Conservation (phyloP, 1,140 invertebrate species). For the Brachystomella parvula region DNA sequence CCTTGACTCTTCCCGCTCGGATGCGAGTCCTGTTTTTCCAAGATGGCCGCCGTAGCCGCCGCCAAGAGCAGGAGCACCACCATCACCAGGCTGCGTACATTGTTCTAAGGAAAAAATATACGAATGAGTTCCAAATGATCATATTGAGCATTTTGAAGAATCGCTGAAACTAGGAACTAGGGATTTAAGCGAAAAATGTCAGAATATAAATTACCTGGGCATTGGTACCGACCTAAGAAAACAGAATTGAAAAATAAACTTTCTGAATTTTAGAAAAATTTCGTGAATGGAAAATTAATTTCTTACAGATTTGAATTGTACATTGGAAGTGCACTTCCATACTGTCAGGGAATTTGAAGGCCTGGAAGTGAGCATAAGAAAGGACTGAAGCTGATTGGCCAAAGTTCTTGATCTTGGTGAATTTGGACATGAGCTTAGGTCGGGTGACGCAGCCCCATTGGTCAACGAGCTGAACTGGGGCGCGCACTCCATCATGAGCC, state of each 20-base stretch:
- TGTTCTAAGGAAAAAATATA: slow-evolving; percentile 55
- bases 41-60: slow-evolving; percentile 43
- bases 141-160: slow-evolving; percentile 17
- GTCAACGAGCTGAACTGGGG: slow-evolving; percentile 89
- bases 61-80: slow-evolving; percentile 58
- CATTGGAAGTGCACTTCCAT: slow-evolving; percentile 96
- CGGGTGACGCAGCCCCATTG: slow-evolving; percentile 83
- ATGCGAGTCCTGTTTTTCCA: slow-evolving; percentile 33
- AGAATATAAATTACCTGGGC: slow-evolving; percentile 42
- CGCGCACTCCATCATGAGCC: slow-evolving; percentile 85
- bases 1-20: slow-evolving; percentile 35
- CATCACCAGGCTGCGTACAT: slow-evolving; percentile 62
- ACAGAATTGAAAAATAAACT: too few relatives aligned
- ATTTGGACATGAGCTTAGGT: slow-evolving; percentile 83
- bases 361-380: slow-evolving; percentile 52
- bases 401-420: slow-evolving; percentile 92
- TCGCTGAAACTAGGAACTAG: too few relatives aligned
- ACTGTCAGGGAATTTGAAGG: slow-evolving; percentile 87
- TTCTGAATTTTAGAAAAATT: neutral
- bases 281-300: too few relatives aligned
- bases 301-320: slow-evolving; percentile 92
- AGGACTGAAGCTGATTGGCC: slow-evolving; percentile 72
- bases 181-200: too few relatives aligned
- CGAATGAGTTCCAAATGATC: slow-evolving; percentile 42
- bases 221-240: slow-evolving; percentile 79